Base-by-base conservation (phyloP, 2,888 invertebrate genomes). In the Phytoseiulus persimilis region DNA sequence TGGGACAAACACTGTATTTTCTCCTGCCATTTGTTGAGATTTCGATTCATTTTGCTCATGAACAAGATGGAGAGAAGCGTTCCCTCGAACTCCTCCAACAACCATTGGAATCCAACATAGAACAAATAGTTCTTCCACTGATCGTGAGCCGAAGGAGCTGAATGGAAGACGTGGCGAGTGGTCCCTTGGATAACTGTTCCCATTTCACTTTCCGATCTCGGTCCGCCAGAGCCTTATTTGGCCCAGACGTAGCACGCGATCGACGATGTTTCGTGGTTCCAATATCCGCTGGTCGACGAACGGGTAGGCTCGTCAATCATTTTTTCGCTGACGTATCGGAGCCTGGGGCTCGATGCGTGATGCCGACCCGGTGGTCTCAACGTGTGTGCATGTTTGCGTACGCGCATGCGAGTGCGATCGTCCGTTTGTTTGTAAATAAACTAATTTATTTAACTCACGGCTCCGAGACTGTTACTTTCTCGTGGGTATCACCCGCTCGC, bases 371-470 rank as follows among this genome's bases (percentile, higher is more conserved):
- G 65, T 65, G 65, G 65, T 65, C 65, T 28, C 65, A 65, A 65
- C 65, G 65, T 65, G 14, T 65, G 65, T 18, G 65, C 18, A 65
- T 65, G 65, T 65, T 65, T 65, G 65, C 65, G 65, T 65, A 65
- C 65, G 65, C 65, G 65, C 5, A 65, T 65, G 65, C 65, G 46
- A 46, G 46, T 46, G 46, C 6, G 46, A 46, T 14, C 46, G 65
- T 65, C 1, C 23, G 65, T 65, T 65, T 65, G 65, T 65, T 65
- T 65, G 65, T 65, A 65, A 65, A 65, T 65, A 28, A 65, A 65
- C 65, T 65, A 65, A 65, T 65, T 65, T 65, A 65, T 65, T 65
- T 65, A 65, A 65, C 65, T 65, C 65, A 65, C 65, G 65, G 65
- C 65, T 65, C 65, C 18, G 65, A 28, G 65, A 65, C 65, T 65